Evolutionary conservation across 2,113 vertebrate species (phyloP), one percentile per base, ranked within the genome.

Genomic region (Xenus cinereus): DNA sequence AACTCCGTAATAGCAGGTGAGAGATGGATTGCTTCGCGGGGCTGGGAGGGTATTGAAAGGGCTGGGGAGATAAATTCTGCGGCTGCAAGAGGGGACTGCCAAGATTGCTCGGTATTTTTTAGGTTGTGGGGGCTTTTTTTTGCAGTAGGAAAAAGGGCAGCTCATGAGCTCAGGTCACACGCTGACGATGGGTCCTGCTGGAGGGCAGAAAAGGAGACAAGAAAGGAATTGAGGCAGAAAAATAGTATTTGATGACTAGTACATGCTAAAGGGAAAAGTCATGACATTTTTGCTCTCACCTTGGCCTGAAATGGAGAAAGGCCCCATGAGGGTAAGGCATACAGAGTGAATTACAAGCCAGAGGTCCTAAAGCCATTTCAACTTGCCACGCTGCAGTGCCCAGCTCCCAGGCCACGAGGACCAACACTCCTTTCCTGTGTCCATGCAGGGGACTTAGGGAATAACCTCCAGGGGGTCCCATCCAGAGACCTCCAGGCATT

Each of bases 1-100:
- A 97, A 96, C 87, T 95, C 96, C 4, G 6, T 92, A 87, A 97
- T 41, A 95, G 92, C 46, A 77, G 89, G 94, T 93, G 93, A 97
- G 89, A 95, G 80, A 84, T 63, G 71, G 72, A 87, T 92, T 63
- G 71, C 23, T 71, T 74, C 9, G 3, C 5, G 3, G 48, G 76
- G 21, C 90, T 73, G 63, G 74, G 41, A 95, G 86, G 83, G 83
- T 72, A 73, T 77, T 87, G 78, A 59, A 54, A 96, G 59, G 41
- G n/a, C 72, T 84, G 73, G 73, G 64, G 79, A 75, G 91, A 95
- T 84, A 82, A 92, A 93, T 93, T 43, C 87, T 82, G 32, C 5
- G 19, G 41, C 50, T 56, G n/a, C 37, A 57, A 48, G 76, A 83
- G 24, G 14, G 54, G 43, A 79, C 33, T 78, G 81, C 35, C n/a